These are phyloP conservation scores for Heliocidaris tuberculata DNA, from an alignment of 35 echinoderm and acorn worm species.

Conservation along the genomic window DNA sequence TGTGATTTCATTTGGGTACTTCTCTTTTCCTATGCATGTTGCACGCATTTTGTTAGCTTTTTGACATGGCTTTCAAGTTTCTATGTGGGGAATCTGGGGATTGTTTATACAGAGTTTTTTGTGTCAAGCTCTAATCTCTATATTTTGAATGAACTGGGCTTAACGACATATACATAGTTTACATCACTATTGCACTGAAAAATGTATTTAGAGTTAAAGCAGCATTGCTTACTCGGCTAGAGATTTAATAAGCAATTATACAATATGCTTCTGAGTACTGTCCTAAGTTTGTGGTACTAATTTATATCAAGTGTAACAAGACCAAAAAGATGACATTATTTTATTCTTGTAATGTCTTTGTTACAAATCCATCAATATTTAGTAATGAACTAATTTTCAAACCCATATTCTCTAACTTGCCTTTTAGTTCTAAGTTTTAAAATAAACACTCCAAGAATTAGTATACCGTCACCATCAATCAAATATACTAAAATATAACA, in stretches of 20 bases:
- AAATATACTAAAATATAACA: background rate
- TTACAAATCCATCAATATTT: no score
- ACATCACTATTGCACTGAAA: background rate
- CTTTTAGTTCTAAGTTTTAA: no score
- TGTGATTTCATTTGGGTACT: no score
- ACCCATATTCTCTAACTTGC: no score
- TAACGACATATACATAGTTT: background rate
- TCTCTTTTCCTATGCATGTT: background rate
- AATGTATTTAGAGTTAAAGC: background rate
- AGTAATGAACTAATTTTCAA: no score
- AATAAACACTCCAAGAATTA: background rate
- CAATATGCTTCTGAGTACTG: background rate
- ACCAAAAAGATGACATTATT: no score
- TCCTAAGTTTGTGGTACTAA: background rate
- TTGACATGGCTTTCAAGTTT: background rate
- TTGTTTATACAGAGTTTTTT: background rate
- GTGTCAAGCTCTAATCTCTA: background rate
- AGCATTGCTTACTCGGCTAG: background rate
- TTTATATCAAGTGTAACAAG: no score
- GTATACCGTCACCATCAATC: background rate
- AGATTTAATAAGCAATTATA: background rate
- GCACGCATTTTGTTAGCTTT: background rate
- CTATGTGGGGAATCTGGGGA: background rate
- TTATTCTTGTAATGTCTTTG: no score
- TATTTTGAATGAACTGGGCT: background rate